Evolutionary conservation across 2,113 vertebrate genomes (phyloP).

Genomic region (Poecilia latipinna): DNA sequence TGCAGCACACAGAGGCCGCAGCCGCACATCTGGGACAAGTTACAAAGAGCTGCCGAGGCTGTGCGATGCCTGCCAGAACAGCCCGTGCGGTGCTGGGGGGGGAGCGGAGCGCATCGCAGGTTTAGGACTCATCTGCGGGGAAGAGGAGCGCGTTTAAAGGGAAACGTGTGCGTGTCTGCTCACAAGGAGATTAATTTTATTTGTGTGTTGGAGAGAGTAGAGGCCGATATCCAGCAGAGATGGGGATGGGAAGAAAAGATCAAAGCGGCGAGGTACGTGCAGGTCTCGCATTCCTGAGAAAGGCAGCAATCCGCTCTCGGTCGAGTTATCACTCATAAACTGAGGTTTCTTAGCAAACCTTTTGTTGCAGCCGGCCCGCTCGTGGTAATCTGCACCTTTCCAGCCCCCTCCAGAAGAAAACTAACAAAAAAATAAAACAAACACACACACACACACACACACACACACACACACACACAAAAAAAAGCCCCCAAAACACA

Average conservation of each 20-base stretch:
- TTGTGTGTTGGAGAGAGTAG: constrained; percentile 8
- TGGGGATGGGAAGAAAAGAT: constrained; percentile 22
- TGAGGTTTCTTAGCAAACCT: constrained; percentile 15
- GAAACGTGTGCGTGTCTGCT: constrained; percentile 7
- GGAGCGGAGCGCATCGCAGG: constrained; percentile 12
- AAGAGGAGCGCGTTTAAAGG: constrained; percentile 32
- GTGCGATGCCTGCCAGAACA: constrained; percentile 33
- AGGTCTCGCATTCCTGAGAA: constrained; percentile 65
- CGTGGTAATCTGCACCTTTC: constrained; percentile 47
- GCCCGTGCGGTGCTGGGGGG: constrained; percentile 24
- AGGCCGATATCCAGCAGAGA: constrained; percentile 11
- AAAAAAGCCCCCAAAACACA: constrained; percentile 16
- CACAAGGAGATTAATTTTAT: constrained; percentile 53
- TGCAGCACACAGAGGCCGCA: constrained; percentile 37
- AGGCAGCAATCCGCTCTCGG: constrained; percentile 36
- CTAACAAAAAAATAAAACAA: no score
- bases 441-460: no score
- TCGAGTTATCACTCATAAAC: constrained; percentile 28
- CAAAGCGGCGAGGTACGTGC: constrained; percentile 37
- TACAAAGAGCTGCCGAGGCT: constrained; percentile 65
- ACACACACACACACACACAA: no score
- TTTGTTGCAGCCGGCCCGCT: constrained; percentile 34
- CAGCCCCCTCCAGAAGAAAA: constrained; percentile 11
- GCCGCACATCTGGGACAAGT: constrained; percentile 81
- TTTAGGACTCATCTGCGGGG: constrained; percentile 25